These are phyloP conservation scores for Sycobia sp. DNA, from an alignment of 1,140 invertebrate genomes.

Conservation along the genomic window DNA sequence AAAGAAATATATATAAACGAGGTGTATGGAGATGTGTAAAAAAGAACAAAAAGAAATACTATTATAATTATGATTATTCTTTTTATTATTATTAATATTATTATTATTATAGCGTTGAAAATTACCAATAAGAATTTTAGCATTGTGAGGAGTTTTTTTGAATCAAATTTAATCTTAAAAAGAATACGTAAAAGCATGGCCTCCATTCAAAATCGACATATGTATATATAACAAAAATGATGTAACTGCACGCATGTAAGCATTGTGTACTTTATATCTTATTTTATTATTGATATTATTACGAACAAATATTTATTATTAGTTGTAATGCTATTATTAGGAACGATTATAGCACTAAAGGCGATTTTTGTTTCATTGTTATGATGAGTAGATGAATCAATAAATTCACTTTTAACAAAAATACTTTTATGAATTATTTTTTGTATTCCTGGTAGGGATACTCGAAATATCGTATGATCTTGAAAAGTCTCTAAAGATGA, in stretches of 20 bases:
- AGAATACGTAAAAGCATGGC: slow-evolving; percentile 27
- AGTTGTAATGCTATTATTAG: slow-evolving; percentile 17
- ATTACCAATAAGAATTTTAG: slow-evolving; percentile 5
- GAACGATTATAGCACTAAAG: slow-evolving; percentile 28
- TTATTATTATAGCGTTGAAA: slow-evolving; percentile 14
- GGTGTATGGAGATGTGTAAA: slow-evolving; percentile 3
- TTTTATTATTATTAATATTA: slow-evolving; percentile 20
- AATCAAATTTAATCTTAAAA: slow-evolving; percentile 16
- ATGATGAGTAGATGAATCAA: slow-evolving; percentile 25
- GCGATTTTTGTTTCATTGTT: slow-evolving; percentile 28
- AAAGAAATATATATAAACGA: slow-evolving; percentile 5
- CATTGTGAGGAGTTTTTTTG: slow-evolving; percentile 17
- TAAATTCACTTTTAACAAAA: slow-evolving; percentile 32
- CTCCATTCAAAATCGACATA: slow-evolving; percentile 24
- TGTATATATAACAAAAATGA: slow-evolving; percentile 29
- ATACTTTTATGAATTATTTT: neutral
- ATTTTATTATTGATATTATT: slow-evolving; percentile 35
- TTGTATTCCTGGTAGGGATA: too few species aligned
- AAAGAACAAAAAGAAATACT: slow-evolving; percentile 10
- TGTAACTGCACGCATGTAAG: slow-evolving; percentile 21
- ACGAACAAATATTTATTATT: slow-evolving; percentile 35
- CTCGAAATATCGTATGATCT: too few species aligned
- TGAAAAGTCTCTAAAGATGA: too few species aligned
- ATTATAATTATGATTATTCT: slow-evolving; percentile 22
- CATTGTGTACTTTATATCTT: slow-evolving; percentile 32